Conservation (phyloP, 2,888 invertebrate genomes). For the Auanema freiburgensis region DNA sequence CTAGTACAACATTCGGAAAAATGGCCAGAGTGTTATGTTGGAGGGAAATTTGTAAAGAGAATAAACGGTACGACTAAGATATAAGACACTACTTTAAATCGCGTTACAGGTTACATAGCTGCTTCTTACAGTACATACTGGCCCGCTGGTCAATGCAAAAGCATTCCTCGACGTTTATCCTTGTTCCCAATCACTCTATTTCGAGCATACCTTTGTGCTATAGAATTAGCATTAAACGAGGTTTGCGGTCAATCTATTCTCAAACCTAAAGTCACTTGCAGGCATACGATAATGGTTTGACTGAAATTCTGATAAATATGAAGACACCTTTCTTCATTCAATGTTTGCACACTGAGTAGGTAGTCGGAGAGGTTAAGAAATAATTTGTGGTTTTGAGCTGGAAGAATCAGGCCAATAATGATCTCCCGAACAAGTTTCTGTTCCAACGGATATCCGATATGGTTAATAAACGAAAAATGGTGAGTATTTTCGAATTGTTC, state of each 20-base stretch:
- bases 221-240: constrained; percentile 40
- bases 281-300: not conserved
- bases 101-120: constrained; percentile 21
- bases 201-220: constrained; percentile 42
- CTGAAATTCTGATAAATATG: not conserved
- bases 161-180: constrained; percentile 23
- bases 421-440: constrained; percentile 9
- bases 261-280: not conserved
- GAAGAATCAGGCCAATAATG: constrained; percentile 1
- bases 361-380: not conserved
- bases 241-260: constrained; percentile 2
- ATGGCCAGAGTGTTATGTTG: not conserved
- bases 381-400: too few species aligned
- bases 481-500: not conserved
- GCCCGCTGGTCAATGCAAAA: constrained; percentile 23
- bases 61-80: not conserved
- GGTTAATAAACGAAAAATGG: constrained; percentile 4
- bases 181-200: constrained; percentile 41
- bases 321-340: constrained; percentile 1
- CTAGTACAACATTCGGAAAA: not conserved
- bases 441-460: constrained; percentile 13
- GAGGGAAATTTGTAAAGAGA: not conserved
- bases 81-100: not conserved
- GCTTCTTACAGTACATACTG: constrained; percentile 28
- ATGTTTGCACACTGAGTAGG: constrained; percentile 8